Conservation (phyloP, 2,888 invertebrate species). For the Phanerotoma sp. region DNA sequence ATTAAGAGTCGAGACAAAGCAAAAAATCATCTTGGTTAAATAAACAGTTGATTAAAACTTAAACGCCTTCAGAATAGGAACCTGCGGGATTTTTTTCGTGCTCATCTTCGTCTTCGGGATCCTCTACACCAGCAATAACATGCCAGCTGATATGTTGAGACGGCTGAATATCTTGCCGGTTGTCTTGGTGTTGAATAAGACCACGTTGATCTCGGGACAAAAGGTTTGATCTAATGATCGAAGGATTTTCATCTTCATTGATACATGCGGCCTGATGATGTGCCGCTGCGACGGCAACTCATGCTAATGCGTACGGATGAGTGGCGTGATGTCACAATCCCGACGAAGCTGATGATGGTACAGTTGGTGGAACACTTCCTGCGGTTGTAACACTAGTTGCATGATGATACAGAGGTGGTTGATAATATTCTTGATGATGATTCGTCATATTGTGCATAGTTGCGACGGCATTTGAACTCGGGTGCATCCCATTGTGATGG, state of each 20-base stretch:
- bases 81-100: constrained; percentile 22
- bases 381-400: constrained; percentile 47
- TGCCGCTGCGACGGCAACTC: constrained; percentile 60
- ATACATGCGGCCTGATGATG: constrained; percentile 29
- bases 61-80: constrained; percentile 15
- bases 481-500: constrained; percentile 65
- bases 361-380: constrained; percentile 58
- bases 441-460: constrained; percentile 50
- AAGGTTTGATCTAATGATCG: constrained; percentile 24
- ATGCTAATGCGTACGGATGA: constrained; percentile 75
- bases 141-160: constrained; percentile 32
- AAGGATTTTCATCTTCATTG: constrained; percentile 33
- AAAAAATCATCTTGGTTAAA: too few species aligned
- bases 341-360: constrained; percentile 67
- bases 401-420: constrained; percentile 73
- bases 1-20: too few species aligned
- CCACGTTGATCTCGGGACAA: constrained; percentile 21
- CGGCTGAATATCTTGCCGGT: constrained; percentile 53
- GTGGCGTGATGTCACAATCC: constrained; percentile 79
- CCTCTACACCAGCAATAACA: constrained; percentile 36
- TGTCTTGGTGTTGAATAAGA: constrained; percentile 31
- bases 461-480: constrained; percentile 69
- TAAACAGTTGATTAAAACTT: too few species aligned
- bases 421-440: constrained; percentile 67
- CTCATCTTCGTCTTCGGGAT: constrained; percentile 32